Conservation (phyloP, 2,113 vertebrate genomes). For the Percopsis transmontana region DNA sequence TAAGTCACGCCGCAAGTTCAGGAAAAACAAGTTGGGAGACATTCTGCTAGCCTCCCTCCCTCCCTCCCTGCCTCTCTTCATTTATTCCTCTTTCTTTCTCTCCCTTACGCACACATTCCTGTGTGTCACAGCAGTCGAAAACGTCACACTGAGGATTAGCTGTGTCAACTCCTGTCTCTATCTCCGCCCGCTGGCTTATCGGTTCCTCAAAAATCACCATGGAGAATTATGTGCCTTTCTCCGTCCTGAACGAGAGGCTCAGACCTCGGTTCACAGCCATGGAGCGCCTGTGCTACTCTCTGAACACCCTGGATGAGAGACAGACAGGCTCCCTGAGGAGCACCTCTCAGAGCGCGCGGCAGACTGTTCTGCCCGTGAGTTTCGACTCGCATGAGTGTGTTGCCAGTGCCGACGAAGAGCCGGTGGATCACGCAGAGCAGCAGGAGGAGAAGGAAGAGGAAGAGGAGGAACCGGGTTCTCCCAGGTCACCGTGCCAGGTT, state of each 20-base stretch:
- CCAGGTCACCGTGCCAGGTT: no score
- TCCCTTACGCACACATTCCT: background rate
- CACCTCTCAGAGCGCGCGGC: background rate
- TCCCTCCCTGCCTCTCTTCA: slow-evolving; percentile 18
- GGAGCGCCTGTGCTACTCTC: slow-evolving; percentile 45
- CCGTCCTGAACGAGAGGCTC: slow-evolving; percentile 54
- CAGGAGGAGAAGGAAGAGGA: slow-evolving; percentile 7
- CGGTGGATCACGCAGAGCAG: background rate
- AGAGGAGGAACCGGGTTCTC: no score
- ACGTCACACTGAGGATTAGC: background rate
- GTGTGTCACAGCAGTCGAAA: background rate
- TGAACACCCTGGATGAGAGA: slow-evolving; percentile 50
- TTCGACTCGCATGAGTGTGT: background rate
- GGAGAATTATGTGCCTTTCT: slow-evolving; percentile 55
- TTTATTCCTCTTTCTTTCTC: slow-evolving; percentile 8
- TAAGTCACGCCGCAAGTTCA: slow-evolving; percentile 35
- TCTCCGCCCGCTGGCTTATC: background rate
- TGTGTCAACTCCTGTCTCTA: background rate
- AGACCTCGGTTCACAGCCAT: slow-evolving; percentile 39
- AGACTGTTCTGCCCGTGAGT: slow-evolving; percentile 4
- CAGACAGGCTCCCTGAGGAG: slow-evolving; percentile 4
- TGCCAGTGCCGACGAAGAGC: slow-evolving; percentile 3
- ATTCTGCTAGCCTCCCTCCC: slow-evolving; percentile 48
- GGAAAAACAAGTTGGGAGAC: slow-evolving; percentile 70
- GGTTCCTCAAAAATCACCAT: slow-evolving; percentile 29